Evolutionary conservation across 2,888 invertebrate genomes (phyloP).

Genomic region (Cantharis rufa): DNA sequence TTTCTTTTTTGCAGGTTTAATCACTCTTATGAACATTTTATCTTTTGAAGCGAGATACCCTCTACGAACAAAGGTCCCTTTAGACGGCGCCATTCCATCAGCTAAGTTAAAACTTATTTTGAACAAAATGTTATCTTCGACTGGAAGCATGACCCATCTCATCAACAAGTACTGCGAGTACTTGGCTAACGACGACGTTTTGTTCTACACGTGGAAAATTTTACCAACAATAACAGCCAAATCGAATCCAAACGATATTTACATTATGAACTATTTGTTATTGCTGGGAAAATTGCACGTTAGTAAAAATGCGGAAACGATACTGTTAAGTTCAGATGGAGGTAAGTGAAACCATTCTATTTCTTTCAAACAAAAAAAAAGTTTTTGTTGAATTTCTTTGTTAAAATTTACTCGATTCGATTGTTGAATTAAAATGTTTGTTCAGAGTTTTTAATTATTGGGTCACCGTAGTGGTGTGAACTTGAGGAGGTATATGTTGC

Average conservation of each 20-base stretch:
- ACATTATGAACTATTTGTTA: constrained; percentile 51
- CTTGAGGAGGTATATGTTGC: no score
- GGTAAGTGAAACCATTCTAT: constrained; percentile 27
- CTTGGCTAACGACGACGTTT: constrained; percentile 73
- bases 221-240: constrained; percentile 64
- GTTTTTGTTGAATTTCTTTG: no score
- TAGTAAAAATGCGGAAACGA: constrained; percentile 42
- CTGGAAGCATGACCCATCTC: constrained; percentile 63
- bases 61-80: constrained; percentile 58
- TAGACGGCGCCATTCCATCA: constrained; percentile 67
- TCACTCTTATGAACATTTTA: constrained; percentile 74
- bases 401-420: no score
- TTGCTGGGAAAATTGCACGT: constrained; percentile 50
- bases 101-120: constrained; percentile 70
- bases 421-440: no score
- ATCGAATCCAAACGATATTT: constrained; percentile 55
- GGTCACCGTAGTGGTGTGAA: no score
- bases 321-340: constrained; percentile 13
- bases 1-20: constrained; percentile 59
- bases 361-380: no score
- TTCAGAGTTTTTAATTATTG: no score
- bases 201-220: constrained; percentile 71
- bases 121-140: constrained; percentile 65
- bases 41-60: constrained; percentile 73
- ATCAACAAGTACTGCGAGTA: constrained; percentile 77